These are phyloP conservation scores for Netelia inedita DNA, from an alignment of 2,888 invertebrate species.

Conservation along the genomic window DNA sequence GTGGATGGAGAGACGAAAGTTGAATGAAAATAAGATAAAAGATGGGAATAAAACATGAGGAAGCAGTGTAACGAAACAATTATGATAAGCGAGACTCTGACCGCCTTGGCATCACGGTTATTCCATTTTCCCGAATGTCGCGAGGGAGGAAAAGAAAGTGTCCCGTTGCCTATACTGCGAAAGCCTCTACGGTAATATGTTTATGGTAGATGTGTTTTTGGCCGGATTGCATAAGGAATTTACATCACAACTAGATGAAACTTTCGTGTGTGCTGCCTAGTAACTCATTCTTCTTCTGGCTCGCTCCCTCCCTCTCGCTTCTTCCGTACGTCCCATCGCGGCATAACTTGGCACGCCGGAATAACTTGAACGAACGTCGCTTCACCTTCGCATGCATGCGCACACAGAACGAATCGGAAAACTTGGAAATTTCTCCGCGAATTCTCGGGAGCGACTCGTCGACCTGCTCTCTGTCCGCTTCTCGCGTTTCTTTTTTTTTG, in stretches of 20 bases:
- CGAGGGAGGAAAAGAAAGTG: conserved; percentile 10
- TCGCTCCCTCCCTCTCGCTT: conserved; percentile 11
- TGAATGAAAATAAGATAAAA: neutral
- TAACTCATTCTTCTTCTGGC: conserved; percentile 68
- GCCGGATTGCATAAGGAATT: conserved; percentile 69
- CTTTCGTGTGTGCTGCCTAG: conserved; percentile 67
- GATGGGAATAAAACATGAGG: neutral
- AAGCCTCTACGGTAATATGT: conserved; percentile 65
- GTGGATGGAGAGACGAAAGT: neutral
- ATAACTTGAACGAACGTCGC: conserved; percentile 65
- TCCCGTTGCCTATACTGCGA: conserved; percentile 33
- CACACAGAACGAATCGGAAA: conserved; percentile 68
- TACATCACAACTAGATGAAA: conserved; percentile 71
- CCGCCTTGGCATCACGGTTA: neutral
- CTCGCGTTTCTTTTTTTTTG: neutral
- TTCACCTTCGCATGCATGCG: conserved; percentile 57
- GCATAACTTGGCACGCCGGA: conserved; percentile 62
- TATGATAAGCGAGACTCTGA: conserved; percentile 50
- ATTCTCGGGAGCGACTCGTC: conserved; percentile 54
- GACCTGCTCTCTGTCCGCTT: conserved; percentile 17
- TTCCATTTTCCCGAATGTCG: conserved; percentile 55
- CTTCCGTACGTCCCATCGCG: conserved; percentile 50
- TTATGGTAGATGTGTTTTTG: conserved; percentile 70
- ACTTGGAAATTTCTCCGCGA: conserved; percentile 65
- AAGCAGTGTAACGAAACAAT: conserved; percentile 27